Evolutionary conservation across 2,888 invertebrate species (phyloP), one percentile per base, ranked within the genome.

Genomic region (Apodemia zela): DNA sequence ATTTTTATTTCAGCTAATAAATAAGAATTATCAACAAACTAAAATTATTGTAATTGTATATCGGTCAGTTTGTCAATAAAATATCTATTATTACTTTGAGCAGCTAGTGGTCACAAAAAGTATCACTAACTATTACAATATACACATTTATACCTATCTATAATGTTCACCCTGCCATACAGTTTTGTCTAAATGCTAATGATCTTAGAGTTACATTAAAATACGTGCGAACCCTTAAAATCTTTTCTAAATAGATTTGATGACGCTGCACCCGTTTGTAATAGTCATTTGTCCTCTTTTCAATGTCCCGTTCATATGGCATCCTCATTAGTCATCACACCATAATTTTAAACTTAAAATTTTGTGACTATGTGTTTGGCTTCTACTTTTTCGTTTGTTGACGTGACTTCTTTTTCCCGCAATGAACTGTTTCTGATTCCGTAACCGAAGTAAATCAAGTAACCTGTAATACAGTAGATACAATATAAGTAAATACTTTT

Each of bases 391-490:
- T 76, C 76, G 62, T 81, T 81, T 25, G 65, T 62, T 0, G 67
- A 54, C 4, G 72, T 67, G 0, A 70, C 64, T 6, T 72, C 63
- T 59, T 69, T 73, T 63, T 73, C 74, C n/a, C 93, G 92, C 73
- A 96, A 94, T 0, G 93, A 87, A 64, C 98, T 98, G 79, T 98
- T 93, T 51, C 93, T 87, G 64, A 98, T 94, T 58, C 98, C 98
- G 78, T 98, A 98, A 68, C 91, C 81, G 82, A 98, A 96, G 84
- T 98, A 98, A 75, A 98, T 97, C 2, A 94, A 73, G 76, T 97
- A 95, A 61, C 97, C 97, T 96, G 85, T 6, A 85, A 84, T 65
- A 63, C 47, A n/a, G 11, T 61, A 61, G n/a, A 51, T 33, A 10
- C 11, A 4, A 4, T 58, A 33, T 25, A 25, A 25, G 8, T 33